Conservation (phyloP, 2,888 invertebrate genomes). For the Cephus pygmeus region DNA sequence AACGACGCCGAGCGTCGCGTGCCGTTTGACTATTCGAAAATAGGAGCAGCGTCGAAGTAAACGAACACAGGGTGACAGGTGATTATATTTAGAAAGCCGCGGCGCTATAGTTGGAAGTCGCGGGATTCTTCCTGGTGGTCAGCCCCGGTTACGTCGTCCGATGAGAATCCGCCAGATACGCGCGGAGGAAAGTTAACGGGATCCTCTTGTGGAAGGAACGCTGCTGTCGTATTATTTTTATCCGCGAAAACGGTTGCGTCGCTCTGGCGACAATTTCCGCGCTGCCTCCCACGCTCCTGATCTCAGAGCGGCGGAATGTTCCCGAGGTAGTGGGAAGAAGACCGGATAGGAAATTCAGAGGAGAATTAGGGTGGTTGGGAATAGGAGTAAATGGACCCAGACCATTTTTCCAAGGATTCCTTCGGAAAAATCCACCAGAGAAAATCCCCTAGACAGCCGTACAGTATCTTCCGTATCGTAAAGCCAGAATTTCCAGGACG, state of each 20-base stretch:
- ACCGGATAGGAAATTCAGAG: not conserved
- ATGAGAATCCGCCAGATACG: not conserved
- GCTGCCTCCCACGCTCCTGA: not conserved
- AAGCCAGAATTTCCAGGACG: constrained; percentile 25
- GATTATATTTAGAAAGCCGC: not conserved
- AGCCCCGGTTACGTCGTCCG: not conserved
- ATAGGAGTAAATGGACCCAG: not conserved
- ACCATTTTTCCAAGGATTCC: not conserved
- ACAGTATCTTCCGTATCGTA: constrained; percentile 32
- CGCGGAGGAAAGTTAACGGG: not conserved
- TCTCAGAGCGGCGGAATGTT: not conserved
- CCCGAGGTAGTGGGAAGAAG: not conserved
- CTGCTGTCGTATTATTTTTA: not conserved
- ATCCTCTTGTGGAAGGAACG: not conserved
- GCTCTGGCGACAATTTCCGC: not conserved
- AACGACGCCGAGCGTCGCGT: not conserved
- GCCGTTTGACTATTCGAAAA: not conserved
- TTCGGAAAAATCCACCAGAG: not conserved
- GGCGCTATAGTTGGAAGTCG: not conserved
- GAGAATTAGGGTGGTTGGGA: not conserved
- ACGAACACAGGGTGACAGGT: not conserved
- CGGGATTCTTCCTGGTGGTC: not conserved
- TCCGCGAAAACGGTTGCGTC: not conserved
- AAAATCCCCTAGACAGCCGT: not conserved
- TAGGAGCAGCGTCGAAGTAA: not conserved